Evolutionary conservation across 2,888 invertebrate genomes (phyloP).

Genomic region (Perithous albicinctus): DNA sequence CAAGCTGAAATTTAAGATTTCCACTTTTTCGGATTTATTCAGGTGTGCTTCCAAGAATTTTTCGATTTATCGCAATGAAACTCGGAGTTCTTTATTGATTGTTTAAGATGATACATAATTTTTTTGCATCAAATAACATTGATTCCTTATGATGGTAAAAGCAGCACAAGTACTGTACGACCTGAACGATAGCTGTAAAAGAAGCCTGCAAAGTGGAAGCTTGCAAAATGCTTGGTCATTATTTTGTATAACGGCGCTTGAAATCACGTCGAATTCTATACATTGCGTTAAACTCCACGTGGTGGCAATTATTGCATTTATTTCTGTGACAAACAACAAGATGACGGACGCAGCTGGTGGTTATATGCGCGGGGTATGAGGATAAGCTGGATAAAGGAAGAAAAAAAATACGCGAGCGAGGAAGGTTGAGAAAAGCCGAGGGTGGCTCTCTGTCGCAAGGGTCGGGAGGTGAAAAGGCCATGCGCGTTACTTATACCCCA

Average conservation of each 20-base stretch:
- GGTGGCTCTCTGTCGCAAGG: slow-evolving; percentile 56
- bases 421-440: slow-evolving; percentile 35
- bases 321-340: background rate
- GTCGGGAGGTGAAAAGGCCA: slow-evolving; percentile 72
- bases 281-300: background rate
- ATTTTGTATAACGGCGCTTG: background rate
- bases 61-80: too few relatives aligned
- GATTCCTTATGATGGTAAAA: too few relatives aligned
- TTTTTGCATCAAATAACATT: too few relatives aligned
- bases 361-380: background rate
- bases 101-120: too few relatives aligned
- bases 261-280: background rate
- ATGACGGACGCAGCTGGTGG: background rate
- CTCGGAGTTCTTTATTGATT: too few relatives aligned
- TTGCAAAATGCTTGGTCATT: too few relatives aligned
- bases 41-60: too few relatives aligned
- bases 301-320: background rate
- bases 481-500: slow-evolving; percentile 67
- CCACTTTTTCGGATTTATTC: too few relatives aligned
- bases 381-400: slow-evolving; percentile 2
- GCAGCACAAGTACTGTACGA: too few relatives aligned
- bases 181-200: too few relatives aligned
- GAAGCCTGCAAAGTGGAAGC: too few relatives aligned
- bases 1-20: too few relatives aligned
- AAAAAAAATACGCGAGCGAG: slow-evolving; percentile 39